Percentiles rank a stretch among this genome's conserved stretches.
Conservation (phyloP, 2,797 vertebrate species). For the Anolis apletophallus region DNA sequence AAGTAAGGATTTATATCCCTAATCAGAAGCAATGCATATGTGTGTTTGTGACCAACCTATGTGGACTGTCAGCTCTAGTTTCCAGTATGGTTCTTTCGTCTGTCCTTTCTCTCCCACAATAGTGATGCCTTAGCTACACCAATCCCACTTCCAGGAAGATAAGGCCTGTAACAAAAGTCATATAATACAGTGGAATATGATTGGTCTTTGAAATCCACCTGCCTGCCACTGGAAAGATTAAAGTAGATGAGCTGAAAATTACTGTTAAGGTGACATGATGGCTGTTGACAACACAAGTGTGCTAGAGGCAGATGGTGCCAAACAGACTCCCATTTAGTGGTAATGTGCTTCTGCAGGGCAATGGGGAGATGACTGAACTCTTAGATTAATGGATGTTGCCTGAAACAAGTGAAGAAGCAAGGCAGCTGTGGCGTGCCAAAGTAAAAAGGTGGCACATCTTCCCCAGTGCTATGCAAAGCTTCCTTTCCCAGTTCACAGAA, state of each 20-base stretch:
- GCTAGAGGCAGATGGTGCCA: slow-evolving; percentile 14
- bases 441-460: background rate
- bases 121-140: background rate
- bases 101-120: background rate
- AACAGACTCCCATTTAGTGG: slow-evolving; percentile 11
- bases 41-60: background rate
- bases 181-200: background rate
- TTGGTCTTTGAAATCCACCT: slow-evolving; percentile 6
- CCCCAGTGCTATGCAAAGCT: background rate
- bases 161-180: background rate
- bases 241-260: slow-evolving; percentile 23
- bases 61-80: background rate
- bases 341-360: slow-evolving; percentile 16
- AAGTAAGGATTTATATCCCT: too few relatives aligned
- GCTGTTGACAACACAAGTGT: slow-evolving; percentile 29
- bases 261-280: slow-evolving; percentile 22
- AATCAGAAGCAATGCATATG: background rate
- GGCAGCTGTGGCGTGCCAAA: background rate
- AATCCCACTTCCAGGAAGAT: background rate
- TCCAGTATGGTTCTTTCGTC: background rate
- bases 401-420: background rate
- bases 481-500: background rate
- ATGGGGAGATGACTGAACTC: background rate
- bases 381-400: slow-evolving; percentile 23
- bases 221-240: slow-evolving; percentile 17